Conservation (phyloP, 2,888 invertebrate species). For the Cheilosia urbana region DNA sequence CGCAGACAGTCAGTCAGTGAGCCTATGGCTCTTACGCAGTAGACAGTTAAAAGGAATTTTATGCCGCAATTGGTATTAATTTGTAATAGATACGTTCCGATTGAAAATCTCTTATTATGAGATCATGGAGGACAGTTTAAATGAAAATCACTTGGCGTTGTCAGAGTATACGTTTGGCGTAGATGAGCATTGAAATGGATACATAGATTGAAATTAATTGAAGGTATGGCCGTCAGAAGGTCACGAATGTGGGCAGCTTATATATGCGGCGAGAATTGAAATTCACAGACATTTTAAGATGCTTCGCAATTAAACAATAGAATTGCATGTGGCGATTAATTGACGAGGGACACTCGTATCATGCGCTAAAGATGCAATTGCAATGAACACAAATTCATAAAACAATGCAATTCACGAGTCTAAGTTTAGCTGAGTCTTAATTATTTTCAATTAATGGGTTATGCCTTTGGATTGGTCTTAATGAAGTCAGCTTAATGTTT, state of each 20-base stretch:
- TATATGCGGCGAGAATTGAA: too few relatives aligned
- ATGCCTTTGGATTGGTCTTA: too few relatives aligned
- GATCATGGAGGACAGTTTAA: constrained; percentile 34
- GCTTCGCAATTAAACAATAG: constrained; percentile 19
- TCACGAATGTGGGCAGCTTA: constrained; percentile 10
- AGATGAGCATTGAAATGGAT: constrained; percentile 33
- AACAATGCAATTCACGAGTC: neutral
- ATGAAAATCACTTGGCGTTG: constrained; percentile 49
- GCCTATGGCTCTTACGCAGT: neutral
- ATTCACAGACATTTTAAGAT: constrained; percentile 5
- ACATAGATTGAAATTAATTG: constrained; percentile 62
- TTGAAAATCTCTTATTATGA: constrained; percentile 33
- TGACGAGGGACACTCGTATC: neutral
- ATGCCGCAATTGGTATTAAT: constrained; percentile 37
- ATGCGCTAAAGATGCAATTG: neutral
- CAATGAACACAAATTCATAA: neutral
- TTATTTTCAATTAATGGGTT: too few relatives aligned
- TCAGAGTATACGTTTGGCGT: neutral
- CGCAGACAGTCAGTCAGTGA: too few relatives aligned
- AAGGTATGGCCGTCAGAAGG: constrained; percentile 24
- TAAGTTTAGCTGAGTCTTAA: too few relatives aligned
- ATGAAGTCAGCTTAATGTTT: too few relatives aligned
- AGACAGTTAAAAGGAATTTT: constrained; percentile 34
- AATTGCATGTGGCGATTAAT: constrained; percentile 25
- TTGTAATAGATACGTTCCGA: constrained; percentile 36